Percentiles rank a stretch among this genome's conserved stretches.
Conservation (phyloP, 2,797 vertebrate species). For the Otus scops region DNA sequence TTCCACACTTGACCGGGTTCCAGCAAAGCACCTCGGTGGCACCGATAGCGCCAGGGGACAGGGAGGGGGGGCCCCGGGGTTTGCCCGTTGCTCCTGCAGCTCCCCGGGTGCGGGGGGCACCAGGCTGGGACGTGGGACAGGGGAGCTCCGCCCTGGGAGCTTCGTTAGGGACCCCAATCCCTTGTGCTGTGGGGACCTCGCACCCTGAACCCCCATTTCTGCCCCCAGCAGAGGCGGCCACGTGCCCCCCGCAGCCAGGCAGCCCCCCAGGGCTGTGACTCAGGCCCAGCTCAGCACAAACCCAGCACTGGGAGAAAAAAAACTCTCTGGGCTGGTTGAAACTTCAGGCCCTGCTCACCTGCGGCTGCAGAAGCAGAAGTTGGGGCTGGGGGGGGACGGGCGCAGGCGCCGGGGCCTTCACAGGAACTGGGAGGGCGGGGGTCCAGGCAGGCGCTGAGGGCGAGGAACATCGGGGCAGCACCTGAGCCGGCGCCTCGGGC, state of each 20-base stretch:
- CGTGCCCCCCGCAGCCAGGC: too few relatives aligned
- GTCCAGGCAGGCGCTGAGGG: not conserved
- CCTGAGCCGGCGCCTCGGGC: too few relatives aligned
- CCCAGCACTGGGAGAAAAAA: rapidly evolving
- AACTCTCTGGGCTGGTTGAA: not conserved
- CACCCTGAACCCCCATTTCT: not conserved
- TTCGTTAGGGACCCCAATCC: too few relatives aligned
- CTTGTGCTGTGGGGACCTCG: rapidly evolving
- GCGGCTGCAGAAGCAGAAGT: not conserved
- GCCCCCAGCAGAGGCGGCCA: too few relatives aligned
- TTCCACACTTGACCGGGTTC: slow-evolving; percentile 53
- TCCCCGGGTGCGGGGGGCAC: rapidly evolving
- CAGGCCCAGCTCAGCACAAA: not conserved
- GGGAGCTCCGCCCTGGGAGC: not conserved
- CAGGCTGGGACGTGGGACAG: rapidly evolving
- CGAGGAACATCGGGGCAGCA: rapidly evolving
- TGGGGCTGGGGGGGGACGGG: not conserved
- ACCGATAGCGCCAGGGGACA: not conserved
- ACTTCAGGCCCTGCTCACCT: not conserved
- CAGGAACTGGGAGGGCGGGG: not conserved
- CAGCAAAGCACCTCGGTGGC: slow-evolving; percentile 46
- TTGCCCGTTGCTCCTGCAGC: not conserved
- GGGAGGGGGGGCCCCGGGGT: rapidly evolving
- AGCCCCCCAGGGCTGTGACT: not conserved
- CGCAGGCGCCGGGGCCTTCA: rapidly evolving